phyloP scores from a whole-genome alignment of 2,888 invertebrate species.

The Ephialtes manifestator region DNA sequence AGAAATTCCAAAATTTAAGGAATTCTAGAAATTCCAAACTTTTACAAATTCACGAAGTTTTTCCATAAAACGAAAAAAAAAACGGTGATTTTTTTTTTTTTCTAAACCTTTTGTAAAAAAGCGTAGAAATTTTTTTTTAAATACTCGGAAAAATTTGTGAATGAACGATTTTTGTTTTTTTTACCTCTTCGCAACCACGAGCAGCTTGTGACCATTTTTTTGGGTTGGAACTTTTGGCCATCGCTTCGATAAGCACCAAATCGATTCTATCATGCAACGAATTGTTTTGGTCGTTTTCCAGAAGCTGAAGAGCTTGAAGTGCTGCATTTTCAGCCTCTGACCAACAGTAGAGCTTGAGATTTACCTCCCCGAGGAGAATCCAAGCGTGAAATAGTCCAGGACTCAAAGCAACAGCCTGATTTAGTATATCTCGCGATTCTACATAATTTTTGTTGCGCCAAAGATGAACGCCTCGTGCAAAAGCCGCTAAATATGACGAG shows the following conservation, averaged over 20 bases:
- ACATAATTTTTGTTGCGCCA: slow-evolving; percentile 87
- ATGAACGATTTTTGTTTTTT: slow-evolving; percentile 4
- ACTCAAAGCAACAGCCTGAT: slow-evolving; percentile 84
- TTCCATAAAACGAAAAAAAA: no score
- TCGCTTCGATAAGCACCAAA: slow-evolving; percentile 83
- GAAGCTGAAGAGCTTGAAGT: slow-evolving; percentile 83
- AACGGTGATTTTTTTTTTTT: no score
- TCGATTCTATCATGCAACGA: slow-evolving; percentile 79
- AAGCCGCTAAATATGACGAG: slow-evolving; percentile 88
- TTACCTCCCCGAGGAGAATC: slow-evolving; percentile 86
- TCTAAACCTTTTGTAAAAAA: no score
- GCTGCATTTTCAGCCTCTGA: slow-evolving; percentile 86
- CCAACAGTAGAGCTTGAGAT: slow-evolving; percentile 87
- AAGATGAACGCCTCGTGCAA: slow-evolving; percentile 88
- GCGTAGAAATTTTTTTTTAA: no score
- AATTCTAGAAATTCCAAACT: no score
- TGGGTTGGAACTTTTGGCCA: slow-evolving; percentile 85
- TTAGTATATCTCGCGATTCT: slow-evolving; percentile 87
- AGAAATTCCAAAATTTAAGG: no score
- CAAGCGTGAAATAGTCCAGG: slow-evolving; percentile 86
- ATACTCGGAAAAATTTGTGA: no score
- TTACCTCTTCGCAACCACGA: slow-evolving; percentile 83
- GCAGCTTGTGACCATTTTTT: slow-evolving; percentile 86
- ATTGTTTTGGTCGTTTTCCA: slow-evolving; percentile 78
- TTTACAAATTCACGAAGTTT: no score